Evolutionary conservation across 2,888 invertebrate genomes (phyloP).

Genomic region (Gastrophysa polygoni): DNA sequence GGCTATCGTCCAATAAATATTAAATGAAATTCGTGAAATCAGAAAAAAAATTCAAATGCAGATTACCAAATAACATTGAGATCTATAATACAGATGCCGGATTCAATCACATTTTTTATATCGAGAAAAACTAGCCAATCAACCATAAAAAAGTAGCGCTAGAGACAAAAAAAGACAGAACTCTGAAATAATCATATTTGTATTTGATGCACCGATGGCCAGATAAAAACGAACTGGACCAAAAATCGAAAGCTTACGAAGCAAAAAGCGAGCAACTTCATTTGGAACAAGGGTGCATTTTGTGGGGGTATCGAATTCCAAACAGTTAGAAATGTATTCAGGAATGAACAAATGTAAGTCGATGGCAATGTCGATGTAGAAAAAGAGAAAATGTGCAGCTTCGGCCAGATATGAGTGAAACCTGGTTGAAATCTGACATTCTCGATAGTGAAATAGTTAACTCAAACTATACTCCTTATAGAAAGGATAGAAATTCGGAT

Average conservation of each 20-base stretch:
- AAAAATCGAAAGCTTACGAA: conserved; percentile 10
- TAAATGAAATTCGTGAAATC: conserved; percentile 10
- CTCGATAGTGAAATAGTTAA: too few relatives aligned
- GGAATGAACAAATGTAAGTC: conserved; percentile 15
- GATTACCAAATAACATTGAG: conserved; percentile 3
- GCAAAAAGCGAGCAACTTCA: conserved; percentile 10
- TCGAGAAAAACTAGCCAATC: conserved; percentile 12
- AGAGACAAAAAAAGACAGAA: conserved; percentile 11
- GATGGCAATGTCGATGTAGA: conserved; percentile 9
- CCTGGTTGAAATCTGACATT: too few relatives aligned
- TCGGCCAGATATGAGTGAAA: conserved; percentile 2
- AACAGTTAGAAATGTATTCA: conserved; percentile 1
- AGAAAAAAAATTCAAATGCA: conserved; percentile 8
- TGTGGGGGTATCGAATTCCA: neutral
- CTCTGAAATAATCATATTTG: conserved; percentile 1
- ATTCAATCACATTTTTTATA: conserved; percentile 8
- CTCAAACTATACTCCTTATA: too few relatives aligned
- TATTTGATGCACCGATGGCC: neutral
- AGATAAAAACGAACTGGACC: neutral
- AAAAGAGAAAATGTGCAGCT: conserved; percentile 7
- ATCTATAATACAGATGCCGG: conserved; percentile 9
- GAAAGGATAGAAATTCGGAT: too few relatives aligned
- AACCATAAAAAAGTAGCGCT: conserved; percentile 12
- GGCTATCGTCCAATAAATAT: conserved; percentile 8
- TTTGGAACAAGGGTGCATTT: conserved; percentile 9